Evolutionary conservation across 2,113 vertebrate genomes (phyloP).

Genomic region (Notechis scutatus): DNA sequence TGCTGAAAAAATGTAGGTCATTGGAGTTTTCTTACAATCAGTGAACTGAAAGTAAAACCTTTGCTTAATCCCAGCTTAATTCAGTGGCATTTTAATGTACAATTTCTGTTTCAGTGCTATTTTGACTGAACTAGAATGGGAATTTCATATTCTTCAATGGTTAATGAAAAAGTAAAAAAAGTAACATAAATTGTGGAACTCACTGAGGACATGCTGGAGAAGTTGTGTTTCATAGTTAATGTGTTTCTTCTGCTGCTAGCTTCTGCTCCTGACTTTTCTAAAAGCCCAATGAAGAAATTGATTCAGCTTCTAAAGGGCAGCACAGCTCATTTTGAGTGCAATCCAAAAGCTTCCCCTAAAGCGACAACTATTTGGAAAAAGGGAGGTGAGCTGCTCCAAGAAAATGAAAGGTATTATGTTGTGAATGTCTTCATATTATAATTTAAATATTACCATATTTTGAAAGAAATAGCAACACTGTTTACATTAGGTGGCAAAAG

Average conservation of each 20-base stretch:
- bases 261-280: slow-evolving; percentile 88
- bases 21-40: background rate
- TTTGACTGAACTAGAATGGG: background rate
- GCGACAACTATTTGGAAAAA: slow-evolving; percentile 88
- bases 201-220: background rate
- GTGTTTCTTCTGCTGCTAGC: slow-evolving; percentile 67
- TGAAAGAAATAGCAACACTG: background rate
- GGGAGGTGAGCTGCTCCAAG: slow-evolving; percentile 78
- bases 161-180: background rate
- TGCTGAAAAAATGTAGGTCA: background rate
- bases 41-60: background rate
- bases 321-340: slow-evolving; percentile 87
- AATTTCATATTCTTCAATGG: background rate
- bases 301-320: slow-evolving; percentile 87
- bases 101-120: background rate
- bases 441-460: background rate
- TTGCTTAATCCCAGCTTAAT: background rate
- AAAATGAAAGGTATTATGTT: slow-evolving; percentile 80
- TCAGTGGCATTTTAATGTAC: accelerated
- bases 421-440: slow-evolving; percentile 6
- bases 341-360: slow-evolving; percentile 86
- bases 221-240: slow-evolving; percentile 31
- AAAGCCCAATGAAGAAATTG: slow-evolving; percentile 79
- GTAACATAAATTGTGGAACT: background rate
- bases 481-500: background rate